Base-by-base conservation (phyloP, 2,888 invertebrate genomes). In the Rhimphoctona megacephalus region DNA sequence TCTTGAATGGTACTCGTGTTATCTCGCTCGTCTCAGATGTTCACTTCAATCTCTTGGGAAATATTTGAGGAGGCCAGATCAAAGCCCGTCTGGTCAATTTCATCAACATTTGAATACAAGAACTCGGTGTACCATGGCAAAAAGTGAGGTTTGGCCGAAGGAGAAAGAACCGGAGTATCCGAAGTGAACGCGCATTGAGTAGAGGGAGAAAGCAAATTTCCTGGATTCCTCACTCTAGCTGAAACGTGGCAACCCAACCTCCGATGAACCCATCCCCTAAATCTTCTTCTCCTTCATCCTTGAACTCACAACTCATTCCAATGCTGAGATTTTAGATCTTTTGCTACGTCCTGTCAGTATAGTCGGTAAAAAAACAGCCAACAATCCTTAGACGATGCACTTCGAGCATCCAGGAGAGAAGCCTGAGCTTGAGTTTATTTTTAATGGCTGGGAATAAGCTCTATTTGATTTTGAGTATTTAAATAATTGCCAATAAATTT, bases 31-130 rank as follows among this genome's bases (percentile, higher is more conserved):
- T 90, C 92, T 93, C 93, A 92, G 94, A 94, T 93, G 94, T 93
- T 94, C 93, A 93, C 93, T 94, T 94, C 93, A 93, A 94, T 94
- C 93, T 93, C 92, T 92, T 92, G 92, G 92, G 90, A 93, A 94
- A 94, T 94, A 94, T 94, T 94, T 94, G 92, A 94, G 93, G 92
- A 94, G 92, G 92, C 92, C 92, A 57, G 94, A 94, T 94, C 94
- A 94, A 94, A 94, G 94, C 92, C 89, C 90, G 93, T 94, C 94
- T 94, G 94, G 94, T 94, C 94, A 94, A 94, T 94, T 94, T 94
- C 94, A 94, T 94, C 94, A 94, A 92, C 94, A 94, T 94, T 94
- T 94, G 94, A 94, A 94, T 94, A 93, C 93, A 91, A 89, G 89
- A 85, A 86, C 61, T 57, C 19, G 70, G 46, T 83, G 81, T 82